Percentiles rank a stretch among this genome's conserved stretches.
Conservation (phyloP, 2,888 invertebrate genomes). For the Callinectes sapidus region DNA sequence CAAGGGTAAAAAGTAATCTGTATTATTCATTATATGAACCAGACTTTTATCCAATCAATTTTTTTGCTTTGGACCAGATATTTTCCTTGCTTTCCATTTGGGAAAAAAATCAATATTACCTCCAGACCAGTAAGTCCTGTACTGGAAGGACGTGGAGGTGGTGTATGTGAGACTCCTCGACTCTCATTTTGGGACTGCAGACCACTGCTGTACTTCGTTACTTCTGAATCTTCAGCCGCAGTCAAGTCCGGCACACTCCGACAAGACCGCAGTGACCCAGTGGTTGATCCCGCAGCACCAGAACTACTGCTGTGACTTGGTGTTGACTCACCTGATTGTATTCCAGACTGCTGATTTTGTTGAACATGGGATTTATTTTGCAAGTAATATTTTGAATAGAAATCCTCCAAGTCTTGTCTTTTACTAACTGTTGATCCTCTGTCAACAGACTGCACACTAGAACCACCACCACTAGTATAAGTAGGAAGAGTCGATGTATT, state of each 20-base stretch:
- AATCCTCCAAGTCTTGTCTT: constrained; percentile 71
- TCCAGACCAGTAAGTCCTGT: constrained; percentile 67
- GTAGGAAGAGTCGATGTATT: constrained; percentile 42
- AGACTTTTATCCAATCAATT: background rate
- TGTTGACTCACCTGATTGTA: constrained; percentile 61
- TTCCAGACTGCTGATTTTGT: constrained; percentile 46
- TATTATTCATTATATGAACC: background rate
- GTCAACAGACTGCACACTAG: constrained; percentile 42
- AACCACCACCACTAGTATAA: constrained; percentile 26
- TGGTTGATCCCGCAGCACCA: constrained; percentile 57
- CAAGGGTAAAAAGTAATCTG: too few species aligned
- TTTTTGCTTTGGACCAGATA: background rate
- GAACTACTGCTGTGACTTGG: constrained; percentile 66
- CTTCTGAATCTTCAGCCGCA: constrained; percentile 70
- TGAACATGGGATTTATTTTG: constrained; percentile 51
- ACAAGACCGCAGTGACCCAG: constrained; percentile 65
- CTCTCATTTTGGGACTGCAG: constrained; percentile 43
- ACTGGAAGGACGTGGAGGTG: constrained; percentile 70
- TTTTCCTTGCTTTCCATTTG: background rate
- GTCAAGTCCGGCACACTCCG: constrained; percentile 73
- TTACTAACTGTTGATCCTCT: constrained; percentile 58
- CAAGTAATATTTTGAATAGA: constrained; percentile 70
- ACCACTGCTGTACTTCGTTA: constrained; percentile 50
- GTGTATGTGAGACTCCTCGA: constrained; percentile 53
- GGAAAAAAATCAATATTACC: constrained; percentile 37